These are phyloP conservation scores for Galeopsomyia nigrocyanea DNA, from an alignment of 2,888 invertebrate genomes.

Conservation along the genomic window DNA sequence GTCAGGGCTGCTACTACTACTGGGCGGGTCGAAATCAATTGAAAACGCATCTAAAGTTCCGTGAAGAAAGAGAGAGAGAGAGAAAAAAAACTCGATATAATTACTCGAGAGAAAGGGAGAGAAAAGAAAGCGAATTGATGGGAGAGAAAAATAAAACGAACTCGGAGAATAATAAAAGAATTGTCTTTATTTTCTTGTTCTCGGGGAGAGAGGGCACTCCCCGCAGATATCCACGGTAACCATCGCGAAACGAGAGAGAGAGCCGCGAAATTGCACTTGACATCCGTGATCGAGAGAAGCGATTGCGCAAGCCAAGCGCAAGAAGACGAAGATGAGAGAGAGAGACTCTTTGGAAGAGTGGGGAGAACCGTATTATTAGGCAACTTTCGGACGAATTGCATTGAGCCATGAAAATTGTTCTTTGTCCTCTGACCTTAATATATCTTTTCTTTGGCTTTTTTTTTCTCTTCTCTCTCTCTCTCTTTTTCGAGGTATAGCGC, in stretches of 20 bases:
- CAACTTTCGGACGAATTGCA: constrained; percentile 23
- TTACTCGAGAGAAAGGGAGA: neutral
- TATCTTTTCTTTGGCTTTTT: too few relatives aligned
- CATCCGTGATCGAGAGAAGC: constrained; percentile 41
- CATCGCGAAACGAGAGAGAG: constrained; percentile 16
- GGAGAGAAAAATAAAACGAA: constrained; percentile 5
- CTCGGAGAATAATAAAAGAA: too few relatives aligned
- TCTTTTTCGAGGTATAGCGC: constrained; percentile 17
- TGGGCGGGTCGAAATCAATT: constrained; percentile 24
- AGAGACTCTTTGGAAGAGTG: constrained; percentile 34
- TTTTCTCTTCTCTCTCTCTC: too few relatives aligned
- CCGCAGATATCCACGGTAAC: too few relatives aligned
- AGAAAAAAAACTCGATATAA: neutral
- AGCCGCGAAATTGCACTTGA: constrained; percentile 45
- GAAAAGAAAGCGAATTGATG: neutral
- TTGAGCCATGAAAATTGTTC: constrained; percentile 32
- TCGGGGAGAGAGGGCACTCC: constrained; percentile 8
- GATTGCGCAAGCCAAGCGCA: constrained; percentile 32
- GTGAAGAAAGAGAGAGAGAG: neutral
- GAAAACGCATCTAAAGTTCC: constrained; percentile 8
- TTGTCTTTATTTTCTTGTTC: constrained; percentile 9
- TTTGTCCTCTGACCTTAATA: constrained; percentile 38
- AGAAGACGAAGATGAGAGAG: constrained; percentile 17
- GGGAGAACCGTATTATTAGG: constrained; percentile 37
- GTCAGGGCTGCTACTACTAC: constrained; percentile 9